Conservation (phyloP, 2,113 vertebrate species). For the Psilopsiagon aymara region DNA sequence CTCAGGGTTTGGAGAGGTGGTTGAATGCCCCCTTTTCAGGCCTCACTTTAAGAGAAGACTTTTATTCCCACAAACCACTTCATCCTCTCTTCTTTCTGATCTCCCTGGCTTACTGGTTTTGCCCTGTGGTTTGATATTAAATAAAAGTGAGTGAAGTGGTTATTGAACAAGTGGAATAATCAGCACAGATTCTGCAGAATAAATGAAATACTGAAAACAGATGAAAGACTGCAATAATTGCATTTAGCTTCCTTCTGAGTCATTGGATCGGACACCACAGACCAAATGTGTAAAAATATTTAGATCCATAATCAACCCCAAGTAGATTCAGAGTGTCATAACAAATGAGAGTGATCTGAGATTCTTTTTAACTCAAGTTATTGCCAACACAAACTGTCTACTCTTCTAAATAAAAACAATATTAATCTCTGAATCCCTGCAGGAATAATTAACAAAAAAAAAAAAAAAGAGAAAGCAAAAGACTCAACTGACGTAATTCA, state of each 20-base stretch:
- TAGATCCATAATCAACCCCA: not conserved
- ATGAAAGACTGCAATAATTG: not conserved
- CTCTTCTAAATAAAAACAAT: not conserved
- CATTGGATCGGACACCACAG: not conserved
- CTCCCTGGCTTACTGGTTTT: not conserved
- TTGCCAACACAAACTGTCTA: not conserved
- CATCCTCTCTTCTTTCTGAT: not conserved
- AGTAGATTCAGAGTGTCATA: not conserved
- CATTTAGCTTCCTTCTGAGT: not conserved
- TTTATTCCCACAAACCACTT: not conserved
- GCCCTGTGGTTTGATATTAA: not conserved
- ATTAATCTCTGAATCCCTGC: not conserved
- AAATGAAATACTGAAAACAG: not conserved
- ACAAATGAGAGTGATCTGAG: not conserved
- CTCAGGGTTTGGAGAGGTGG: not conserved
- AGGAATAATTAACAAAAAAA: not conserved
- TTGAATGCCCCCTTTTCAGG: not conserved
- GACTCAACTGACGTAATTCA: not conserved
- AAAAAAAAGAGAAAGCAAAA: not conserved
- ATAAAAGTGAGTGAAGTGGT: not conserved
- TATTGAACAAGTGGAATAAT: not conserved
- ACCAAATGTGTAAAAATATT: not conserved
- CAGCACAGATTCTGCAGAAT: not conserved
- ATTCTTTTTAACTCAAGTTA: not conserved
- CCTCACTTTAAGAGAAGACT: not conserved